phyloP scores from a whole-genome alignment of 2,888 invertebrate species.

The Dicranocentrus wangi region DNA sequence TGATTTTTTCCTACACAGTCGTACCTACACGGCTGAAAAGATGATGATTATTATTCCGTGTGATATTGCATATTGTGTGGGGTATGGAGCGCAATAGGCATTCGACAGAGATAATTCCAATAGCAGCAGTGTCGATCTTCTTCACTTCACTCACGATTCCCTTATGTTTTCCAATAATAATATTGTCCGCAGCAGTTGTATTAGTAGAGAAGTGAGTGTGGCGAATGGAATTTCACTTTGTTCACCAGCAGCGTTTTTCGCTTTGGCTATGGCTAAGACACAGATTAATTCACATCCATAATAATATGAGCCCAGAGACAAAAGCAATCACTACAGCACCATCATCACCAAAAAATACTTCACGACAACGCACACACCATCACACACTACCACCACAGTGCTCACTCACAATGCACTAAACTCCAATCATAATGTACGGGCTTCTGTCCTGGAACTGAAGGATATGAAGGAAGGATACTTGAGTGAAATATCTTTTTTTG shows the following conservation, averaged over 20 bases:
- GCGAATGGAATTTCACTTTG: constrained; percentile 36
- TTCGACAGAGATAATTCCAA: neutral
- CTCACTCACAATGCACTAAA: constrained; percentile 20
- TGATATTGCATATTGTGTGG: neutral
- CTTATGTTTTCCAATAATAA: constrained; percentile 13
- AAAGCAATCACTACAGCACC: constrained; percentile 57
- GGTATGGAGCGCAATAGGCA: neutral
- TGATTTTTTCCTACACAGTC: constrained; percentile 17
- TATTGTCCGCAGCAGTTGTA: constrained; percentile 6
- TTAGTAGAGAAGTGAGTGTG: too few relatives aligned
- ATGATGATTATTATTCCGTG: constrained; percentile 17
- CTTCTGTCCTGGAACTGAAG: constrained; percentile 64
- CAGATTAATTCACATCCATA: constrained; percentile 33
- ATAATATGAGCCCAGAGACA: constrained; percentile 36
- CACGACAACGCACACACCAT: constrained; percentile 39
- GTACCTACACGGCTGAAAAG: neutral
- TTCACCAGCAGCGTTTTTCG: constrained; percentile 18
- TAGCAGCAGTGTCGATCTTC: too few relatives aligned
- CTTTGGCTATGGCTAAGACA: constrained; percentile 15
- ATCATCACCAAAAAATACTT: constrained; percentile 46
- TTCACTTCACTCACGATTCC: too few relatives aligned
- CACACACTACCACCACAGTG: constrained; percentile 28
- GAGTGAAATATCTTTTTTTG: constrained; percentile 64
- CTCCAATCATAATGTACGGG: constrained; percentile 49
- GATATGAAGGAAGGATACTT: constrained; percentile 63